Evolutionary conservation across 2,797 vertebrate genomes (phyloP).

Genomic region (Gila robusta): DNA sequence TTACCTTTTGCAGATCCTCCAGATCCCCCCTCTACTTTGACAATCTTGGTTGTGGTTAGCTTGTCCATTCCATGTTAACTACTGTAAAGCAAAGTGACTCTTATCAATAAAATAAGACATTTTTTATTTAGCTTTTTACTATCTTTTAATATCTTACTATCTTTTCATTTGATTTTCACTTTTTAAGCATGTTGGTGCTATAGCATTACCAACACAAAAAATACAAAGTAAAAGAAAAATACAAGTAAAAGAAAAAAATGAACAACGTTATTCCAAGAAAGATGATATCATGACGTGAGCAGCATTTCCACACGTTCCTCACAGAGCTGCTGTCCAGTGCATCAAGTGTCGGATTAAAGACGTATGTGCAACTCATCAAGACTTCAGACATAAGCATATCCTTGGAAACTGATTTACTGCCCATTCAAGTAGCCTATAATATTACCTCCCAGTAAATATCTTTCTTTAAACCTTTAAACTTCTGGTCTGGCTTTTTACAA

Average conservation of each 20-base stretch:
- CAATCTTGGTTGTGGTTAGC: constrained; percentile 76
- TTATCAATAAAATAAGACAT: background rate
- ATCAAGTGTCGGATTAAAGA: too few species aligned
- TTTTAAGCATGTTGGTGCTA: background rate
- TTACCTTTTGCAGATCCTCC: constrained; percentile 70
- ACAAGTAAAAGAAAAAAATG: background rate
- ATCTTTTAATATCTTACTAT: background rate
- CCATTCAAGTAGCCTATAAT: background rate
- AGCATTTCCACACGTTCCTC: too few species aligned
- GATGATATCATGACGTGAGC: too few species aligned
- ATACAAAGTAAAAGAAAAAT: too few species aligned
- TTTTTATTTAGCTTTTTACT: background rate
- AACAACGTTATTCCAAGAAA: background rate
- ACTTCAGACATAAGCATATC: background rate
- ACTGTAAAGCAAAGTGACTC: constrained; percentile 47
- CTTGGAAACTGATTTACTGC: background rate
- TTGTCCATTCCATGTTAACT: constrained; percentile 88
- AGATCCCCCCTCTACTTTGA: constrained; percentile 60
- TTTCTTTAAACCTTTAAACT: background rate
- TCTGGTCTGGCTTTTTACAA: background rate
- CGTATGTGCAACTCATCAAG: background rate
- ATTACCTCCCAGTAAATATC: background rate
- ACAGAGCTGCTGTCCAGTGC: too few species aligned
- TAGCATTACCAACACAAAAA: background rate
- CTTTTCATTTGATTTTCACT: too few species aligned